Percentiles rank a stretch among this genome's conserved stretches.
Evolutionary conservation across 2,888 invertebrate species (phyloP).

Genomic region (Tromatobia lineatoria): DNA sequence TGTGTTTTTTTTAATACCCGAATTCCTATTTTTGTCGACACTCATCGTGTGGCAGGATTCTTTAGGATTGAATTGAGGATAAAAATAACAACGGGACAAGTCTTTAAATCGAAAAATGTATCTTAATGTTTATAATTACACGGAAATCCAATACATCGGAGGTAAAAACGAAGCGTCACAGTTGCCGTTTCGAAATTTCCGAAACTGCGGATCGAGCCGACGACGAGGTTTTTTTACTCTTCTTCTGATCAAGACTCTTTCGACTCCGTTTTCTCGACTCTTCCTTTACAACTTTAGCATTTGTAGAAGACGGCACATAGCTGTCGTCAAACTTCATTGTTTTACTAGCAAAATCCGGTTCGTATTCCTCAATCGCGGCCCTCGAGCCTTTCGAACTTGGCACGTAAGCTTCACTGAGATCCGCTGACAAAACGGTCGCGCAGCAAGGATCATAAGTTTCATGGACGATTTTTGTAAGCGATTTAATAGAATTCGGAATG

Average conservation of each 20-base stretch:
- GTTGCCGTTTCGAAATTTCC: constrained; percentile 61
- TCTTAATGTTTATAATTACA: not conserved
- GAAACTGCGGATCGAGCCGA: constrained; percentile 45
- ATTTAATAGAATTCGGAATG: constrained; percentile 77
- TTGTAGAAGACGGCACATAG: constrained; percentile 77
- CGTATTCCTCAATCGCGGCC: constrained; percentile 75
- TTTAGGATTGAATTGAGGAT: too few relatives aligned
- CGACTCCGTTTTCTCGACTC: constrained; percentile 50
- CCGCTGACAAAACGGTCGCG: constrained; percentile 51
- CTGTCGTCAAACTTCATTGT: constrained; percentile 78
- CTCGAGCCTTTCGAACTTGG: constrained; percentile 76
- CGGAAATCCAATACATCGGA: constrained; percentile 32
- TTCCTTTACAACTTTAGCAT: not conserved
- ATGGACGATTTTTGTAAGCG: constrained; percentile 58
- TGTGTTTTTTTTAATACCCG: not conserved
- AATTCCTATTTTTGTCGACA: too few relatives aligned
- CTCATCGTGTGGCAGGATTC: too few relatives aligned
- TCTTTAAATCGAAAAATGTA: not conserved
- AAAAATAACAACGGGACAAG: too few relatives aligned
- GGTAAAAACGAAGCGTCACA: constrained; percentile 51
- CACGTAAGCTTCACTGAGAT: constrained; percentile 73
- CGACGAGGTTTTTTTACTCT: constrained; percentile 48
- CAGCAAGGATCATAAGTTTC: constrained; percentile 76
- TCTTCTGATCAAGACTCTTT: constrained; percentile 41
- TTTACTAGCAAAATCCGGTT: constrained; percentile 78